Conservation (phyloP, 2,888 invertebrate genomes). For the Uropetala carovei region DNA sequence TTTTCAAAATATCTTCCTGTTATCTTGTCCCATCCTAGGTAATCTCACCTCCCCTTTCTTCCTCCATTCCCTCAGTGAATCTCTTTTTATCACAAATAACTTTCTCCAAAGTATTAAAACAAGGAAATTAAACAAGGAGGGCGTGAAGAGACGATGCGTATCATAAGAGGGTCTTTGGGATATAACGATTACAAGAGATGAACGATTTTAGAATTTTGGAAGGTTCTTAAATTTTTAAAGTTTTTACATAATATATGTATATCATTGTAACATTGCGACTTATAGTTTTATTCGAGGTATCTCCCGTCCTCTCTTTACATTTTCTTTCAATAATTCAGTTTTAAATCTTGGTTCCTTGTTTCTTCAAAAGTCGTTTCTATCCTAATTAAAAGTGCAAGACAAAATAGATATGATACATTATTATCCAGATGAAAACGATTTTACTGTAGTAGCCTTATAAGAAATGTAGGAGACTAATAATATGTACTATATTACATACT, state of each 20-base stretch:
- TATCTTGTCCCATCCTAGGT: too few relatives aligned
- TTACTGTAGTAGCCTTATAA: too few relatives aligned
- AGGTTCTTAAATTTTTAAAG: not conserved
- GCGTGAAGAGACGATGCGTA: not conserved
- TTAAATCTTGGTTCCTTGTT: not conserved
- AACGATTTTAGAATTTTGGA: not conserved
- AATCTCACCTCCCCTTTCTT: too few relatives aligned
- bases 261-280: not conserved
- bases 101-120: not conserved
- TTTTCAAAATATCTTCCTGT: too few relatives aligned
- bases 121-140: conserved; percentile 32
- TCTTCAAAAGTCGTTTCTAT: too few relatives aligned
- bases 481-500: too few relatives aligned
- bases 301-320: not conserved
- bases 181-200: not conserved
- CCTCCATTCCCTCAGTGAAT: too few relatives aligned
- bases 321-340: not conserved
- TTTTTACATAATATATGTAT: not conserved
- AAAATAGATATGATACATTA: too few relatives aligned
- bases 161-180: not conserved
- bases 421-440: too few relatives aligned
- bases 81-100: too few relatives aligned
- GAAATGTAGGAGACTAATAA: too few relatives aligned
- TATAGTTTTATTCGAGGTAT: not conserved
- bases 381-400: too few relatives aligned